These are phyloP conservation scores for Ibycter americanus DNA, from an alignment of 2,797 vertebrate species.

Conservation along the genomic window DNA sequence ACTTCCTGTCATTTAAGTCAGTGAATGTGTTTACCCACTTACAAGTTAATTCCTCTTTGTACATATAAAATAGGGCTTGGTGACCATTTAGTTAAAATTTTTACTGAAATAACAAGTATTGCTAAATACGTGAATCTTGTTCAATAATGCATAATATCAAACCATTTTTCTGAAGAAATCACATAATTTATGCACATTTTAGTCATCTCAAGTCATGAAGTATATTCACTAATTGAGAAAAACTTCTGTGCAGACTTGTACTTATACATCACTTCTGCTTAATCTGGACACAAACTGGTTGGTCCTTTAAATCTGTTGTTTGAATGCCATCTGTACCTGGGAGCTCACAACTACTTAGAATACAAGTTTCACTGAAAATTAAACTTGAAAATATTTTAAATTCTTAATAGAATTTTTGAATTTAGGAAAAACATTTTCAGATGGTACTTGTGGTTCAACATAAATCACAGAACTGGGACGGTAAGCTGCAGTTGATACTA, in stretches of 20 bases:
- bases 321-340: neutral
- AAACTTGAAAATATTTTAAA: neutral
- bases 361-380: neutral
- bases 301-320: neutral
- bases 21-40: neutral
- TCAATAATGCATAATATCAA: neutral
- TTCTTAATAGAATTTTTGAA: neutral
- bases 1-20: neutral
- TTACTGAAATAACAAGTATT: neutral
- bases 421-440: neutral
- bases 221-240: neutral
- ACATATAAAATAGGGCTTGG: neutral
- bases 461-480: neutral
- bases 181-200: neutral
- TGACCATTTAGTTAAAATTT: neutral
- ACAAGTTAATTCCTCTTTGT: neutral
- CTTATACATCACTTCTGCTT: neutral
- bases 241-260: neutral
- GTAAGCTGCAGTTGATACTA: neutral
- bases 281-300: neutral
- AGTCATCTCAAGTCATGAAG: neutral
- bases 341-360: neutral
- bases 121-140: neutral
- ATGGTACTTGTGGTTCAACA: neutral
- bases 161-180: neutral